These are phyloP conservation scores for Gallinago paraguaiae DNA, from an alignment of 2,113 vertebrate genomes.

Conservation along the genomic window DNA sequence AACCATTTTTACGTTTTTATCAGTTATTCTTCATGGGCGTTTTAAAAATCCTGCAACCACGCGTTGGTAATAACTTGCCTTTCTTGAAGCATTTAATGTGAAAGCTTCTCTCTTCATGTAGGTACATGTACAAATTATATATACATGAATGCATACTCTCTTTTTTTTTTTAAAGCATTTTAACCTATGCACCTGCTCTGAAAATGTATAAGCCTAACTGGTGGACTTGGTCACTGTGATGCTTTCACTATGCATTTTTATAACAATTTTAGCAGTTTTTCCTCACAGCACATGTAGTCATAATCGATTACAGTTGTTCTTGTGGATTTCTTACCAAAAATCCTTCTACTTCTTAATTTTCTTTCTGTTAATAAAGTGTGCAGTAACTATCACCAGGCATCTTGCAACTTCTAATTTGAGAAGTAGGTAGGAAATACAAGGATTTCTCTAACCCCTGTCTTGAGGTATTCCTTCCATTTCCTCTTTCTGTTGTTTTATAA, in stretches of 20 bases:
- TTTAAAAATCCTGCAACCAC: background rate
- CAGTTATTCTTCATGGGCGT: background rate
- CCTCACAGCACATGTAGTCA: accelerated
- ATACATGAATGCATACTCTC: accelerated
- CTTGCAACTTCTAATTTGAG: background rate
- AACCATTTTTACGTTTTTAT: background rate
- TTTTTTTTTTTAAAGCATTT: background rate
- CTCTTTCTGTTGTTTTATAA: background rate
- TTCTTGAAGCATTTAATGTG: background rate
- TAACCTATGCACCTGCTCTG: background rate
- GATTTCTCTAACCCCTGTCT: background rate
- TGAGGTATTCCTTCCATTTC: background rate
- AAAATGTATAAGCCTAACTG: accelerated
- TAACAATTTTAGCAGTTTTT: background rate
- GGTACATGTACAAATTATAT: accelerated
- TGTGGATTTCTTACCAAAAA: background rate
- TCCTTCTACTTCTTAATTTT: accelerated
- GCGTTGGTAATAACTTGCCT: background rate
- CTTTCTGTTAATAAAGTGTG: background rate
- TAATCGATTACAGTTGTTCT: background rate
- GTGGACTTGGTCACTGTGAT: accelerated
- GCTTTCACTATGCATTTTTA: background rate
- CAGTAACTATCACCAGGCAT: background rate
- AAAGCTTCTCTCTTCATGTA: background rate
- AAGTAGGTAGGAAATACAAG: background rate